Evolutionary conservation across 2,888 invertebrate genomes (phyloP).

Genomic region (Willowsia nigromaculata): DNA sequence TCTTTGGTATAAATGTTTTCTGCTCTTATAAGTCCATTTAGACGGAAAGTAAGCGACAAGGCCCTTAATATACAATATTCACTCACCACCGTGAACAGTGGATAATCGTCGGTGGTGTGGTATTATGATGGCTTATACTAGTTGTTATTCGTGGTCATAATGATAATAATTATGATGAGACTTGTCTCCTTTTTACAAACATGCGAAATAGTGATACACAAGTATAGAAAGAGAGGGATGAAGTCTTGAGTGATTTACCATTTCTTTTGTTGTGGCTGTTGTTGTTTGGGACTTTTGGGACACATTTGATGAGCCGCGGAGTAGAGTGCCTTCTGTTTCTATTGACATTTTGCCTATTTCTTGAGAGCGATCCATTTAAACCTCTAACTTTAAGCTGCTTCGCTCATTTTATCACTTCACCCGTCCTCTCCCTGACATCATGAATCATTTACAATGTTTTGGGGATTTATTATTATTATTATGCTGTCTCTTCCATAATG

Average conservation of each 20-base stretch:
- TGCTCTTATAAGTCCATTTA: slow-evolving; percentile 63
- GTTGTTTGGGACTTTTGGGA: slow-evolving; percentile 24
- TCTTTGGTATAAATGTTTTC: background rate
- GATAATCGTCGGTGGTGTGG: slow-evolving; percentile 18
- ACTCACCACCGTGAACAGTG: slow-evolving; percentile 13
- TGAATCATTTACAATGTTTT: background rate
- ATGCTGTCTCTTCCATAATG: slow-evolving; percentile 7
- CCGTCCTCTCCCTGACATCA: background rate
- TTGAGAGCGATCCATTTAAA: slow-evolving; percentile 66
- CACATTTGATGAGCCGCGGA: slow-evolving; percentile 36
- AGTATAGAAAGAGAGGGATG: background rate
- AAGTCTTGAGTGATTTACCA: slow-evolving; percentile 67
- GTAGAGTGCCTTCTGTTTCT: slow-evolving; percentile 34
- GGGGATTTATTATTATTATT: slow-evolving; percentile 25
- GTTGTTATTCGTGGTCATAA: slow-evolving; percentile 57
- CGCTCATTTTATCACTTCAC: slow-evolving; percentile 46
- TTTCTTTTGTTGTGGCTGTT: slow-evolving; percentile 49
- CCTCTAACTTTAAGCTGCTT: slow-evolving; percentile 64
- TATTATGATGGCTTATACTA: slow-evolving; percentile 1
- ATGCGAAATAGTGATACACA: slow-evolving; percentile 30
- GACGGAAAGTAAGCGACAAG: slow-evolving; percentile 42
- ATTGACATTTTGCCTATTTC: slow-evolving; percentile 53
- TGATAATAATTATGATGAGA: slow-evolving; percentile 58
- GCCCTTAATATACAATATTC: background rate
- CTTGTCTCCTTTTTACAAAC: slow-evolving; percentile 64